Conservation (phyloP, 2,797 vertebrate species). For the Heterohyrax brucei region DNA sequence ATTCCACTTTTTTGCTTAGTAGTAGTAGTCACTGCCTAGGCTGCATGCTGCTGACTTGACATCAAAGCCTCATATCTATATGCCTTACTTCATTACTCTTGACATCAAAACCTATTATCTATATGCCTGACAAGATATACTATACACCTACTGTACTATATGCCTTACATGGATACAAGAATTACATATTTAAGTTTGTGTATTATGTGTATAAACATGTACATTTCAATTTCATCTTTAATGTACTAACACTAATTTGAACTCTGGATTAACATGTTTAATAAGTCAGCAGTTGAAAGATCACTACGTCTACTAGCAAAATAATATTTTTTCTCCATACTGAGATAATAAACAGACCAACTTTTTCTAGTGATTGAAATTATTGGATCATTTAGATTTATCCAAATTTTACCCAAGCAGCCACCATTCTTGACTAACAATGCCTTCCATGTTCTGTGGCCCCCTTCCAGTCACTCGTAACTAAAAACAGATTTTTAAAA, state of each 20-base stretch:
- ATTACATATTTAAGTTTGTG: not conserved
- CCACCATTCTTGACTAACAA: not conserved
- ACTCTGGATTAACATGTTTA: slow-evolving; percentile 48
- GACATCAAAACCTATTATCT: too few species aligned
- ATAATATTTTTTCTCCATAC: slow-evolving; percentile 56
- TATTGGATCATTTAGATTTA: slow-evolving; percentile 6
- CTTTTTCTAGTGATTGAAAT: slow-evolving; percentile 44
- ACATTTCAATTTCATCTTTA: slow-evolving; percentile 2
- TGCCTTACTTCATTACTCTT: not conserved
- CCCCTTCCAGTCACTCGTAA: slow-evolving; percentile 66
- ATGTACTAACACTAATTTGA: not conserved
- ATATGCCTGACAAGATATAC: too few species aligned
- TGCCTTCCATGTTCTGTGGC: not conserved
- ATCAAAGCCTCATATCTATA: not conserved
- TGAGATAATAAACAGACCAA: slow-evolving; percentile 54
- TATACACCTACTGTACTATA: too few species aligned
- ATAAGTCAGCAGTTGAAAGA: slow-evolving; percentile 68
- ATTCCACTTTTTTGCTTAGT: not conserved
- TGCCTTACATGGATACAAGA: too few species aligned
- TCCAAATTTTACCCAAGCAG: not conserved
- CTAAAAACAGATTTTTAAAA: slow-evolving; percentile 83
- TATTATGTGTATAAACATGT: not conserved
- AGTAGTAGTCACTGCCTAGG: not conserved
- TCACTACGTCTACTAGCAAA: slow-evolving; percentile 4
- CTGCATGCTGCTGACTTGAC: not conserved